Evolutionary conservation across 1,140 invertebrate species (phyloP).

Genomic region (Proales similis): DNA sequence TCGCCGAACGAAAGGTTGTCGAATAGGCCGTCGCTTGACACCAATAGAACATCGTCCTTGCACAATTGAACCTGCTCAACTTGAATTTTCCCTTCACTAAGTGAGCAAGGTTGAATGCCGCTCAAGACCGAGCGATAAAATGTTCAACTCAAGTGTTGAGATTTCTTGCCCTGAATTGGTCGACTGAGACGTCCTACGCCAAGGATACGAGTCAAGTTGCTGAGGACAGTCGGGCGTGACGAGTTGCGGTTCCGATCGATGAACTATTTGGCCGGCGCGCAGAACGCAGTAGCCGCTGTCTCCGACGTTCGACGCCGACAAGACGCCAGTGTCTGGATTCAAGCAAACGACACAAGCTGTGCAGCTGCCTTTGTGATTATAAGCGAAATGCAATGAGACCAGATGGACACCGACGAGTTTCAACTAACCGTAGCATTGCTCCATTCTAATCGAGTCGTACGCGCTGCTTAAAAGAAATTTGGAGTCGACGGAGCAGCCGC

Average conservation of each 20-base stretch:
- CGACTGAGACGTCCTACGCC: conserved; percentile 56
- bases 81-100: not conserved
- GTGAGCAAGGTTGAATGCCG: not conserved
- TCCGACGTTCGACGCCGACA: conserved; percentile 91
- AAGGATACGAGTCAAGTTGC: conserved; percentile 36
- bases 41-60: conserved; percentile 85
- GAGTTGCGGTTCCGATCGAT: conserved; percentile 86
- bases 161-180: conserved; percentile 71
- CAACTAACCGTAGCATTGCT: conserved; percentile 9
- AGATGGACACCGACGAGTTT: not conserved
- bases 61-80: conserved; percentile 66
- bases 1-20: conserved; percentile 88
- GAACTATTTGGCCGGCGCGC: conserved; percentile 71
- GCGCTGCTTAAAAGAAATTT: conserved; percentile 43
- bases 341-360: conserved; percentile 91
- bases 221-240: conserved; percentile 19
- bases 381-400: not conserved
- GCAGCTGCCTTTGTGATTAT: conserved; percentile 68
- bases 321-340: conserved; percentile 73
- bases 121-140: too few relatives aligned
- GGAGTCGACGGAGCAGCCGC: conserved; percentile 74
- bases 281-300: conserved; percentile 95
- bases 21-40: conserved; percentile 94
- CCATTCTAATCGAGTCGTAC: conserved; percentile 20
- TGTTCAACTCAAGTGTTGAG: conserved; percentile 61